Evolutionary conservation across 2,797 vertebrate species (phyloP).

Genomic region (Oreortyx pictus): DNA sequence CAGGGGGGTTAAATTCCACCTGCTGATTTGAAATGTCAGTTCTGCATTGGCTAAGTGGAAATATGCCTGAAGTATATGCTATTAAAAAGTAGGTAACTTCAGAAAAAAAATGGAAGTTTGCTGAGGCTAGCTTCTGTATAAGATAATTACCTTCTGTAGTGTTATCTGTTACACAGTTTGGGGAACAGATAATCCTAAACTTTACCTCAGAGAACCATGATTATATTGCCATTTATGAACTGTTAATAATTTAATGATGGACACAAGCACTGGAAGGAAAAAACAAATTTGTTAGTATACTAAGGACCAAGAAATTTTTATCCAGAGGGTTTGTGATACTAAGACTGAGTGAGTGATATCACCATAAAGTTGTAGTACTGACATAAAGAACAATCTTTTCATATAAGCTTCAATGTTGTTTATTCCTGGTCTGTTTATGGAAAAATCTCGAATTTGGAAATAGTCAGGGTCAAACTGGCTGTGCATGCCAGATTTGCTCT

Average conservation of each 20-base stretch:
- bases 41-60: background rate
- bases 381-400: background rate
- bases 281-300: background rate
- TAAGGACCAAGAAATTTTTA: background rate
- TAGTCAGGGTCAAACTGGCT: background rate
- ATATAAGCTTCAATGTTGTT: background rate
- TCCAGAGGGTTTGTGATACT: background rate
- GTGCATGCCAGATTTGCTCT: background rate
- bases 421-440: background rate
- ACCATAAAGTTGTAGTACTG: background rate
- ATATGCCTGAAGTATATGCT: background rate
- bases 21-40: background rate
- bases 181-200: conserved; percentile 28
- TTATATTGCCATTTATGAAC: conserved; percentile 1
- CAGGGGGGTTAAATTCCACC: background rate
- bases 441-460: background rate
- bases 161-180: background rate
- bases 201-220: conserved; percentile 51
- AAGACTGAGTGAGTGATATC: background rate
- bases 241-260: background rate
- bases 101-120: background rate
- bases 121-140: background rate
- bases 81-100: background rate
- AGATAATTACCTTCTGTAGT: background rate
- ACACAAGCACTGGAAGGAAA: background rate